These are phyloP conservation scores for Misgurnus anguillicaudatus DNA, from an alignment of 2,113 vertebrate genomes.

Conservation along the genomic window DNA sequence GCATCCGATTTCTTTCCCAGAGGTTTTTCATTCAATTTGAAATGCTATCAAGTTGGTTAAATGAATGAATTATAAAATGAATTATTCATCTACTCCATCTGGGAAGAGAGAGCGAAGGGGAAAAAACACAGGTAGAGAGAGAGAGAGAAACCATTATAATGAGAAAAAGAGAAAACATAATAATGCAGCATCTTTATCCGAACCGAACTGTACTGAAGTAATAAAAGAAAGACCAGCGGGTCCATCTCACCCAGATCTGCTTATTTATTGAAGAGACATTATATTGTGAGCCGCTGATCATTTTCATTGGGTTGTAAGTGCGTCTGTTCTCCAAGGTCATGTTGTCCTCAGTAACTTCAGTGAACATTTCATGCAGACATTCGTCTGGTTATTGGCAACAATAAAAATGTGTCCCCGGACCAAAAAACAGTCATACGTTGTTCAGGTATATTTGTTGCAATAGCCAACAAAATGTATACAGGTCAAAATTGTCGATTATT, in stretches of 20 bases:
- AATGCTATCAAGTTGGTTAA: slow-evolving; percentile 58
- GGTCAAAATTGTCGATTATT: too few species aligned
- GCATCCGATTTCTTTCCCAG: slow-evolving; percentile 28
- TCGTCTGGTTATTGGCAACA: neutral
- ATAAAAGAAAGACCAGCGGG: slow-evolving; percentile 48
- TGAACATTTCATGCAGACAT: slow-evolving; percentile 32
- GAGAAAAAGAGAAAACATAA: slow-evolving; percentile 37
- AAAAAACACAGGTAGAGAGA: neutral
- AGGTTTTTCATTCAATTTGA: slow-evolving; percentile 44
- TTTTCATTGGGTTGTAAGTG: slow-evolving; percentile 50
- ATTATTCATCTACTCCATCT: slow-evolving; percentile 59
- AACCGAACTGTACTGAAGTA: slow-evolving; percentile 32
- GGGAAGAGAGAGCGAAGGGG: slow-evolving; percentile 18
- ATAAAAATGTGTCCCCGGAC: too few species aligned
- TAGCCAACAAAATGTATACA: too few species aligned
- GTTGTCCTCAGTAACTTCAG: slow-evolving; percentile 14
- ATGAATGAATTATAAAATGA: slow-evolving; percentile 49
- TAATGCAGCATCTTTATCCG: slow-evolving; percentile 1
- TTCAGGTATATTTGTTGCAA: too few species aligned
- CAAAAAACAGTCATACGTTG: too few species aligned
- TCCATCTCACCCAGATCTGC: slow-evolving; percentile 24
- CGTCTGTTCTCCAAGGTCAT: slow-evolving; percentile 45
- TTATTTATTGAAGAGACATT: slow-evolving; percentile 54
- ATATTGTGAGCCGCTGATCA: slow-evolving; percentile 49
- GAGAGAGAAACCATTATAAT: slow-evolving; percentile 30